Percentiles rank a stretch among this genome's conserved stretches.
phyloP scores from a whole-genome alignment of 2,888 invertebrate species.

The Drosophila meridionalis region DNA sequence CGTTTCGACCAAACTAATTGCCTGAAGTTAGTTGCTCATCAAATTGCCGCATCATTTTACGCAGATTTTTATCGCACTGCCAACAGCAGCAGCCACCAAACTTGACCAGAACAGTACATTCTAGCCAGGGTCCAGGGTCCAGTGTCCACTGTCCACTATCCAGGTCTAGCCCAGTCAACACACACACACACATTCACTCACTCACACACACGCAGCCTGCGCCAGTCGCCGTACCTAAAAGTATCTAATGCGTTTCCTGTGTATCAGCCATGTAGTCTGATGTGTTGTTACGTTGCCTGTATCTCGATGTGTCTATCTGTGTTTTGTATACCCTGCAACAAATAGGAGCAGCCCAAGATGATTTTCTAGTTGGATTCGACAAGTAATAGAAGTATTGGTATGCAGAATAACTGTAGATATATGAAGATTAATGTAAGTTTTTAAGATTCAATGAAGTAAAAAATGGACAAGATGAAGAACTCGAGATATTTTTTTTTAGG shows the following conservation, averaged over 20 bases:
- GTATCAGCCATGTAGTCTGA: constrained; percentile 65
- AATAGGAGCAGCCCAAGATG: neutral
- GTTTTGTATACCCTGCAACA: constrained; percentile 52
- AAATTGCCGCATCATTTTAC: constrained; percentile 80
- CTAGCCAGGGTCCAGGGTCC: constrained; percentile 3
- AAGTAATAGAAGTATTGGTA: neutral
- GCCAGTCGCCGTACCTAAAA: constrained; percentile 37
- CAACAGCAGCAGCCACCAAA: constrained; percentile 36
- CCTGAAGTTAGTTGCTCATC: constrained; percentile 77
- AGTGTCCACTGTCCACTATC: no score
- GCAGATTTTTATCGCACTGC: constrained; percentile 74
- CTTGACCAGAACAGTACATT: constrained; percentile 19
- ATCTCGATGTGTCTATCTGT: constrained; percentile 67
- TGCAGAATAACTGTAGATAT: neutral
- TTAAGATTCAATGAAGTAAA: neutral
- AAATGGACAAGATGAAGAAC: no score
- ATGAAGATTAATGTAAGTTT: neutral
- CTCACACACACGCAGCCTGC: neutral
- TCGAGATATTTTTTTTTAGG: no score
- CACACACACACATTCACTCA: neutral
- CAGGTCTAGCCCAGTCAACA: constrained; percentile 12
- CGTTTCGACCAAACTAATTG: constrained; percentile 72
- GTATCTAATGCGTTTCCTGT: constrained; percentile 80
- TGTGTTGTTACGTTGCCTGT: constrained; percentile 58
- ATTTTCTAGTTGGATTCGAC: neutral